Evolutionary conservation across 1,140 invertebrate species (phyloP), one percentile per base, ranked within the genome.

Genomic region (Oedothorax gibbosus): DNA sequence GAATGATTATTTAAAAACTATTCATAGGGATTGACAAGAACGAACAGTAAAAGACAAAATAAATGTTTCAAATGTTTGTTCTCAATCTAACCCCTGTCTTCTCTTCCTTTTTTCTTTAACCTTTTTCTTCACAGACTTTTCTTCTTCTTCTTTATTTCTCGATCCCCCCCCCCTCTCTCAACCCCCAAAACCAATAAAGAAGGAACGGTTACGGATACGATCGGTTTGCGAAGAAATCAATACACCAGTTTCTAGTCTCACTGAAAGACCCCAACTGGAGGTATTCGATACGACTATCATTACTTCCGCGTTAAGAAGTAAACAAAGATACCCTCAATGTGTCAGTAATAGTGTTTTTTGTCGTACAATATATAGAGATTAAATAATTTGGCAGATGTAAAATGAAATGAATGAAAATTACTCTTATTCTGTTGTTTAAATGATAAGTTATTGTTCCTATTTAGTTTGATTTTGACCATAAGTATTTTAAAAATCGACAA

Each of bases 11-110:
- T 60, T 14, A n/a, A 60, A n/a, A 14, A 60, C n/a, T 12, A 14
- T 12, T 60, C 12, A 12, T 12, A 14, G 57, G 12, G 57, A 50
- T 21, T 50, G 68, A 51, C 15, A n/a, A 18, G 4, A 51, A 51
- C 15, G 49, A 15, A 11, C 21, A 49, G 14, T 9, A n/a, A 56
- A 54, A 54, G 7, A 54, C 53, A 51, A 21, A 79, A 68, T 51
- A 53, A 66, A 54, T 53, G 11, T 11, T 62, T 62, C 76, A 68
- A 79, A 79, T 85, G 69, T 85, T 85, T 78, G 73, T 69, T 73
- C 71, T 73, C 21, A 35, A 57, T 50, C 71, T 57, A 73, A 57
- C 71, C 71, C 51, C 53, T 18, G 68, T 18, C 68, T 71, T 71
- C 35, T 35, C 35, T 35, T 51, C 68, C 49, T 57, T 73, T 73